These are phyloP conservation scores for Molorchus minor DNA, from an alignment of 2,888 invertebrate species.

Conservation along the genomic window DNA sequence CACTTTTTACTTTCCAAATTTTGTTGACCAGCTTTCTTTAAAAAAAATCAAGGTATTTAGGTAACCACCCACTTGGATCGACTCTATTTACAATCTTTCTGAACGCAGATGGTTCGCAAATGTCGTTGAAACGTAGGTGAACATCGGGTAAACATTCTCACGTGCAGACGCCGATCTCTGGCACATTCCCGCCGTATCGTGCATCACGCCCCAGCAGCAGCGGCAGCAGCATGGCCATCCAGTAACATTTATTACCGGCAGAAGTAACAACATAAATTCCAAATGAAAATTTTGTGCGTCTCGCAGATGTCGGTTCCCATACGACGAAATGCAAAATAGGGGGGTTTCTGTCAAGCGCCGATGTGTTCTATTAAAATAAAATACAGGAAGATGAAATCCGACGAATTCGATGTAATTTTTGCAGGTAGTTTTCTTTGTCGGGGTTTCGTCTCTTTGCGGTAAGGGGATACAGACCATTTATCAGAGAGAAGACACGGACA, in stretches of 20 bases:
- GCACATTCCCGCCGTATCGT: no score
- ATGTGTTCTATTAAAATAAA: conserved; percentile 46
- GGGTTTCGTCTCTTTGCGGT: not conserved
- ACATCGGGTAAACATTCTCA: no score
- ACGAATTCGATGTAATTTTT: conserved; percentile 20
- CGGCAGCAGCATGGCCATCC: conserved; percentile 11
- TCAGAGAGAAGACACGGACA: not conserved
- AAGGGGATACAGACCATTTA: not conserved
- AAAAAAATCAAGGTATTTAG: no score
- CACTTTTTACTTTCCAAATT: no score
- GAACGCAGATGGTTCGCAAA: no score
- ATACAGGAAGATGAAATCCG: conserved; percentile 25
- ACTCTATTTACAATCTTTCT: no score
- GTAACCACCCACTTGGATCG: no score
- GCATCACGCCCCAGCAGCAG: not conserved
- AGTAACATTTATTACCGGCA: conserved; percentile 20
- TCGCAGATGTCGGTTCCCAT: conserved; percentile 53
- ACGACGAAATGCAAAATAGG: conserved; percentile 42
- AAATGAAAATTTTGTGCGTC: conserved; percentile 52
- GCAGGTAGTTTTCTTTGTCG: not conserved
- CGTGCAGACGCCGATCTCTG: no score
- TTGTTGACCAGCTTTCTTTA: no score
- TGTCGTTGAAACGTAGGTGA: no score
- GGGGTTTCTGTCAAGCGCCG: conserved; percentile 36
- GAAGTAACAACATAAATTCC: conserved; percentile 49